These are phyloP conservation scores for Lota lota DNA, from an alignment of 2,113 vertebrate genomes.

Conservation along the genomic window DNA sequence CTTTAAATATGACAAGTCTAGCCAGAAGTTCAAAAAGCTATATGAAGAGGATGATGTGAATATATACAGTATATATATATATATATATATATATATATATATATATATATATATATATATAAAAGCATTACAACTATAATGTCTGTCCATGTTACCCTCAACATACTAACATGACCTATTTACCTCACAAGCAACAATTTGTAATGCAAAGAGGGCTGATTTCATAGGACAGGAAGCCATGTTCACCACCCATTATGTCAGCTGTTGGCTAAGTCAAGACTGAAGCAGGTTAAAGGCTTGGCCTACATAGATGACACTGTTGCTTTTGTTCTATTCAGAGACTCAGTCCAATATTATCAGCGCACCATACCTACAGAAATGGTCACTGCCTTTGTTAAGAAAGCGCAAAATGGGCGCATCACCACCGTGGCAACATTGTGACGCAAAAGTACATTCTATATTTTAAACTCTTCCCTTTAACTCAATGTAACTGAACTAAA, in stretches of 20 bases:
- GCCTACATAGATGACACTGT: constrained; percentile 21
- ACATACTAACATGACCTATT: background rate
- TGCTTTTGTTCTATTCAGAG: constrained; percentile 18
- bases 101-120: background rate
- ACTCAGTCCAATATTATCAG: constrained; percentile 3
- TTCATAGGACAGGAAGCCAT: constrained; percentile 17
- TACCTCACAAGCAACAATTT: too few species aligned
- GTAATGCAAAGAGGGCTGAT: too few species aligned
- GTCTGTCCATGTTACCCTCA: background rate
- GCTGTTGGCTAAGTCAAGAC: constrained; percentile 30
- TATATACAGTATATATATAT: background rate
- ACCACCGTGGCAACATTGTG: background rate
- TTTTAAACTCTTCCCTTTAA: too few species aligned
- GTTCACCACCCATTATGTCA: constrained; percentile 32
- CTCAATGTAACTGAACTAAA: background rate
- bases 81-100: background rate
- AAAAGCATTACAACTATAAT: background rate
- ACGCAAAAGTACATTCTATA: too few species aligned
- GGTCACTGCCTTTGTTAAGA: background rate
- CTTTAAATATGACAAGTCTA: too few species aligned
- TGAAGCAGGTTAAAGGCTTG: constrained; percentile 41
- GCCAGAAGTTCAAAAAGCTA: too few species aligned
- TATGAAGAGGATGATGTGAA: too few species aligned
- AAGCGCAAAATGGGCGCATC: constrained; percentile 1
- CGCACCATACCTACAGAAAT: constrained; percentile 2